These are phyloP conservation scores for Malacoraja senta DNA, from an alignment of 2,797 vertebrate genomes.

Conservation along the genomic window DNA sequence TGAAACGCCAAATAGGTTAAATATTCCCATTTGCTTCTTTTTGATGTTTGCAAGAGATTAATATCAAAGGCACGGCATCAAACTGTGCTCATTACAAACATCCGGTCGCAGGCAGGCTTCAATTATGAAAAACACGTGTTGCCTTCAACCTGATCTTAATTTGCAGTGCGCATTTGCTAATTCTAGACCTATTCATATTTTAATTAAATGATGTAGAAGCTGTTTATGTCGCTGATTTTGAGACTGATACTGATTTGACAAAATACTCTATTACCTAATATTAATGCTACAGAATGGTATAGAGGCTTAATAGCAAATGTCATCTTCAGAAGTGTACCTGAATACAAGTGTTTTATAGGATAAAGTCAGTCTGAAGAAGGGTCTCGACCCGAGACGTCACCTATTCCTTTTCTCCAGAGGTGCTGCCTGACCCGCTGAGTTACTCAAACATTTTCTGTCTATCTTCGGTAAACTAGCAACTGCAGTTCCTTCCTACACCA, in stretches of 20 bases:
- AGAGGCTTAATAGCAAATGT: neutral
- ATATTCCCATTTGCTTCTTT: neutral
- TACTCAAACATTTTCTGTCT: no score
- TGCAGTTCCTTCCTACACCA: no score
- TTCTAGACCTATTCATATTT: neutral
- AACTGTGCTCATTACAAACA: constrained; percentile 14
- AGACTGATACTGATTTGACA: neutral
- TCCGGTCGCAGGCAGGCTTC: constrained; percentile 3
- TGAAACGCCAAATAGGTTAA: neutral
- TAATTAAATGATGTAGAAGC: neutral
- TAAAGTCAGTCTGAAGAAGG: no score
- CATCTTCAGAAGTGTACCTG: neutral
- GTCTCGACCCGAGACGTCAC: no score
- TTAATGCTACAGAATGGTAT: neutral
- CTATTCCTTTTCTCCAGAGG: no score
- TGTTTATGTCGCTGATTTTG: neutral
- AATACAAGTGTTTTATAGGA: no score
- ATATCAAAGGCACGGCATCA: constrained; percentile 23
- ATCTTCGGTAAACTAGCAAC: no score
- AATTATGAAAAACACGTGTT: constrained; percentile 4
- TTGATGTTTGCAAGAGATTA: neutral
- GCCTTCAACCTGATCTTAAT: neutral
- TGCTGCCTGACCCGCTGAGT: no score
- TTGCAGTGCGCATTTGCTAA: neutral
- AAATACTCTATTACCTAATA: neutral